Conservation (phyloP, 2,113 vertebrate species). For the Alexandromys fortis region DNA sequence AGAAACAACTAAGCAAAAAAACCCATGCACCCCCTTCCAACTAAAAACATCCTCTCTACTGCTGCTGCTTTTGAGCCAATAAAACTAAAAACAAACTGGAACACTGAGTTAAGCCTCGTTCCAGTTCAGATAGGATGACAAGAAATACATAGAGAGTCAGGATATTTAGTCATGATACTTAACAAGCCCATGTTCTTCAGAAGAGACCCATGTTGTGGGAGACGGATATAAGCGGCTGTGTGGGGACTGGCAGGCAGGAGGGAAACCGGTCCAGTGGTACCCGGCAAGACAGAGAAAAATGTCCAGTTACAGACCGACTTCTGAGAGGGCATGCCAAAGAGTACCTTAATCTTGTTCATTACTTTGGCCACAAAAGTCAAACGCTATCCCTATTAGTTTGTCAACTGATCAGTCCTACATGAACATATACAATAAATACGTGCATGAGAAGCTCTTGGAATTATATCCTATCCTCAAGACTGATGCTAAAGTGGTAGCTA, state of each 20-base stretch:
- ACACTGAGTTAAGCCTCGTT: background rate
- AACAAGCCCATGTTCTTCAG: background rate
- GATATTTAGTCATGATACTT: background rate
- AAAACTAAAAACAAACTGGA: background rate
- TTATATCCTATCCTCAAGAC: background rate
- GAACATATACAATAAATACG: background rate
- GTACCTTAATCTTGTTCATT: background rate
- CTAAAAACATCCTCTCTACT: background rate
- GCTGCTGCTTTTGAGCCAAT: background rate
- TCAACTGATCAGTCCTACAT: background rate
- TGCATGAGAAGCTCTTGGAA: background rate
- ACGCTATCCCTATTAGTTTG: fast-evolving
- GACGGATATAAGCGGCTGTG: too few species aligned
- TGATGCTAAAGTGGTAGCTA: background rate
- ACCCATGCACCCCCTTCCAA: slow-evolving; percentile 74
- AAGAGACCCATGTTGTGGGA: background rate
- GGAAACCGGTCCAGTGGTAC: too few species aligned
- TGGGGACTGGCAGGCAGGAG: too few species aligned
- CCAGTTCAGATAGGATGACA: background rate
- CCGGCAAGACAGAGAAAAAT: too few species aligned
- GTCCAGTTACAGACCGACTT: background rate
- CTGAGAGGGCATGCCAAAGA: background rate
- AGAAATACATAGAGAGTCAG: background rate
- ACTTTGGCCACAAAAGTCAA: background rate
- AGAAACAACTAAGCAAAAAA: slow-evolving; percentile 87